A percentile compares a stretch with the other conserved stretches of the same genome.
Evolutionary conservation across 2,113 vertebrate genomes (phyloP).

Genomic region (Serinus canaria): DNA sequence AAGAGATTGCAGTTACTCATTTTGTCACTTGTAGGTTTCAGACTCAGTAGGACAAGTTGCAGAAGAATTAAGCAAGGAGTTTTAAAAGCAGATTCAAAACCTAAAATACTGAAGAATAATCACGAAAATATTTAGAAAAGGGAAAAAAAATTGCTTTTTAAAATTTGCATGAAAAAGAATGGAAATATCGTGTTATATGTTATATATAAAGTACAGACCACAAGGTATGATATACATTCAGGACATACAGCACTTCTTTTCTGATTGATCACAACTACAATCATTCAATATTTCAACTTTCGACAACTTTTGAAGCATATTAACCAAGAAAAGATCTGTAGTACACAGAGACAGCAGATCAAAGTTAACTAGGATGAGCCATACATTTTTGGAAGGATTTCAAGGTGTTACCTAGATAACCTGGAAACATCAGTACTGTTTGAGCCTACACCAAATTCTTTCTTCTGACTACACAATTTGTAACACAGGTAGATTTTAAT

Average conservation of each 20-base stretch:
- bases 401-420: background rate
- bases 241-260: background rate
- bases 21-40: background rate
- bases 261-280: background rate
- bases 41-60: background rate
- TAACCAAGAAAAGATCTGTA: background rate
- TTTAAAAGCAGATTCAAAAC: background rate
- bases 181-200: background rate
- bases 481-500: background rate
- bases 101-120: background rate
- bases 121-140: background rate
- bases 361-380: background rate
- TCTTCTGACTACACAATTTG: background rate
- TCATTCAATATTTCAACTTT: background rate
- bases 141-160: background rate
- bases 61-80: background rate
- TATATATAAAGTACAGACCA: background rate
- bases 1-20: background rate
- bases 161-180: background rate
- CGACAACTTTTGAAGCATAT: background rate
- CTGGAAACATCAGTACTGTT: background rate
- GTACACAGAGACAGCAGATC: background rate
- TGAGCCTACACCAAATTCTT: background rate
- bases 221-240: background rate
- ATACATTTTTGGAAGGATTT: background rate